Evolutionary conservation across 2,113 vertebrate species (phyloP).

Genomic region (Hypanus sabinus): DNA sequence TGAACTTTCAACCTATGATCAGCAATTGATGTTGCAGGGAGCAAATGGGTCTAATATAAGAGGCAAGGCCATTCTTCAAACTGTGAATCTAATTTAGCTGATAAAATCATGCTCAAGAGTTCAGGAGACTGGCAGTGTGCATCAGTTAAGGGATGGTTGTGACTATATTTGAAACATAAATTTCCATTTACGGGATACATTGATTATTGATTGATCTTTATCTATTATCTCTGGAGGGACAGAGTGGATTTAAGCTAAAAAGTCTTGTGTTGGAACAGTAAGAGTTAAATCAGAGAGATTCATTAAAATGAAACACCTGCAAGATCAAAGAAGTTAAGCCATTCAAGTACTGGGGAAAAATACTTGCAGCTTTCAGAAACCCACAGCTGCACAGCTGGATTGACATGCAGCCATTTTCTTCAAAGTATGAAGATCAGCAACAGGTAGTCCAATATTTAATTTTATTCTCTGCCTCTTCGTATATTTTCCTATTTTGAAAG

Average conservation of each 20-base stretch:
- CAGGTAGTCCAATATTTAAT: not conserved
- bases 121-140: not conserved
- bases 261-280: not conserved
- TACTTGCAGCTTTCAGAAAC: not conserved
- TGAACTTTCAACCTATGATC: not conserved
- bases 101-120: not conserved
- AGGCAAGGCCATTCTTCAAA: not conserved
- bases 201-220: too few relatives aligned
- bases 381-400: not conserved
- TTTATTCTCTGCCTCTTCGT: slow-evolving; percentile 5
- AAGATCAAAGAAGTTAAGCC: not conserved
- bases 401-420: not conserved
- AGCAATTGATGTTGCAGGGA: not conserved
- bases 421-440: not conserved
- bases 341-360: not conserved
- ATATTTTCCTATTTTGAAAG: not conserved
- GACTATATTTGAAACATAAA: not conserved
- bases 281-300: not conserved
- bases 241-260: not conserved
- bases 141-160: not conserved
- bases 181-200: not conserved
- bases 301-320: not conserved
- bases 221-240: not conserved
- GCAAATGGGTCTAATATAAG: not conserved
- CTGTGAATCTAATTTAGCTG: not conserved